phyloP scores from a whole-genome alignment of 1,140 invertebrate species.

The Maconellicoccus hirsutus region DNA sequence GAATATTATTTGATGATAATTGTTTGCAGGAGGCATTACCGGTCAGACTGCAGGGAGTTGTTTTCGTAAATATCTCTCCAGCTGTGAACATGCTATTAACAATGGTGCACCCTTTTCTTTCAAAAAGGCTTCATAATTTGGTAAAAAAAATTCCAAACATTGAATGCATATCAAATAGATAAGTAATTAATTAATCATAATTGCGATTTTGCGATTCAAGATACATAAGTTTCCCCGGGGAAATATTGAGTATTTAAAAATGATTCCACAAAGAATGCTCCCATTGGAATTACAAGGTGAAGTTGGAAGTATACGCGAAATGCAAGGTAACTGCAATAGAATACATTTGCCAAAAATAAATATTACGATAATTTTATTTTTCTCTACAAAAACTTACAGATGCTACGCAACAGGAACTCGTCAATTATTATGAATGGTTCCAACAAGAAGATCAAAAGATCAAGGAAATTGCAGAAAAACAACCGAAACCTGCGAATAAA shows the following conservation, averaged over 20 bases:
- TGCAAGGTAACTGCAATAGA: neutral
- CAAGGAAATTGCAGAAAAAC: neutral
- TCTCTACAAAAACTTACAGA: neutral
- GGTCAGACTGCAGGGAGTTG: neutral
- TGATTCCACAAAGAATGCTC: neutral
- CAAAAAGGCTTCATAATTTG: neutral
- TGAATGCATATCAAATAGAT: neutral
- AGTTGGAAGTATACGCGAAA: neutral
- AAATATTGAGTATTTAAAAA: neutral
- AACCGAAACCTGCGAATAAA: neutral
- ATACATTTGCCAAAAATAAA: neutral
- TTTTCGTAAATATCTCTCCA: conserved; percentile 6
- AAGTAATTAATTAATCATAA: too few species aligned
- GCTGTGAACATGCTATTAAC: neutral
- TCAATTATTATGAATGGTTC: neutral
- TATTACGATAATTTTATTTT: neutral
- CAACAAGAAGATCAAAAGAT: neutral
- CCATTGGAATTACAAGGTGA: neutral
- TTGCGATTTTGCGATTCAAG: neutral
- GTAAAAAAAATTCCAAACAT: neutral
- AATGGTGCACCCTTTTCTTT: neutral
- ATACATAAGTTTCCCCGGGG: neutral
- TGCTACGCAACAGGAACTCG: neutral
- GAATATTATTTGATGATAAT: neutral
- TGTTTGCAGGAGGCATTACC: conserved; percentile 11